phyloP scores from a whole-genome alignment of 2,113 vertebrate genomes.

The Albula glossodonta region DNA sequence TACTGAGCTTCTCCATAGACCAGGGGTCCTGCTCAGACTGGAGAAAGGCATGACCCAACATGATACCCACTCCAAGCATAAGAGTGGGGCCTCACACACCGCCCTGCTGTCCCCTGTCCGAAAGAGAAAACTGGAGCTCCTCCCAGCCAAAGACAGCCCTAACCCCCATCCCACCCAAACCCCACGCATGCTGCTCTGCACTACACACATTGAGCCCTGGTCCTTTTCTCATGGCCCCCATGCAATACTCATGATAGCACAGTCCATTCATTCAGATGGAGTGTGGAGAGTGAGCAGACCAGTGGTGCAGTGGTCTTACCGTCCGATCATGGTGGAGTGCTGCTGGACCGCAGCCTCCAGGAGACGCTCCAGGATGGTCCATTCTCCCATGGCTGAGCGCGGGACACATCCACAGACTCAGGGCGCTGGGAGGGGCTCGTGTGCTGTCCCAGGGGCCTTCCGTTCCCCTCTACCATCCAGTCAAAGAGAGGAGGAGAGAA shows the following conservation, averaged over 20 bases:
- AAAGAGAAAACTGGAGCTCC: neutral
- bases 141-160: neutral
- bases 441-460: neutral
- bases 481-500: neutral
- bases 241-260: too few relatives aligned
- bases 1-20: too few relatives aligned
- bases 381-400: constrained; percentile 90
- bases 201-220: neutral
- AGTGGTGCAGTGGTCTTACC: constrained; percentile 72
- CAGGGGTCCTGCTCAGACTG: too few relatives aligned
- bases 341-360: constrained; percentile 97
- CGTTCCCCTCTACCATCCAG: neutral
- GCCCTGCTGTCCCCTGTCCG: constrained; percentile 5
- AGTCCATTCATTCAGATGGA: neutral
- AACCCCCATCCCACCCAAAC: neutral
- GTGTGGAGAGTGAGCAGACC: neutral
- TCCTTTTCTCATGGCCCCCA: neutral
- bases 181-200: too few relatives aligned
- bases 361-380: constrained; percentile 98
- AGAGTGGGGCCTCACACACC: neutral
- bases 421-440: neutral
- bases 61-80: neutral
- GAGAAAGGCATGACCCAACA: too few relatives aligned
- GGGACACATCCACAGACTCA: constrained; percentile 58
- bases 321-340: constrained; percentile 98